A percentile compares a stretch with the other conserved stretches of the same genome.
Conservation (phyloP, 2,888 invertebrate genomes). For the Chrysolina oricalcia region DNA sequence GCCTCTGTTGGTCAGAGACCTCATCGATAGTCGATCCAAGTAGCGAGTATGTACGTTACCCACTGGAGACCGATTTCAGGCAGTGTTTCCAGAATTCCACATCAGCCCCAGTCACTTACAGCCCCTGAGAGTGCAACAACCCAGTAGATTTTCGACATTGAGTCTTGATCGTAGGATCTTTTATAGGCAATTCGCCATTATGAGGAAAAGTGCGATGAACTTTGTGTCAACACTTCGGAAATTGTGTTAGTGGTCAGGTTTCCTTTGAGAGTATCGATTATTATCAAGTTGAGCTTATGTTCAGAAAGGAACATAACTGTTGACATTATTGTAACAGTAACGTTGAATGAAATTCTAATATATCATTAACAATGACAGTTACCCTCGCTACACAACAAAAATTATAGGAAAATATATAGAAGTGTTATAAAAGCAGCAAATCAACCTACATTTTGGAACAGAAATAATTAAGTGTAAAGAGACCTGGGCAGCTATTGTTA, state of each 20-base stretch:
- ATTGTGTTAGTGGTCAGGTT: not conserved
- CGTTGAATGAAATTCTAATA: too few species aligned
- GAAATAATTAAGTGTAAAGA: too few species aligned
- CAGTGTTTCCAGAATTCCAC: conserved; percentile 59
- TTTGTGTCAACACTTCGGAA: not conserved
- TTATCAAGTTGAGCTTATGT: too few species aligned
- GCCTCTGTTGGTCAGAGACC: conserved; percentile 5
- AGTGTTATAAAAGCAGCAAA: too few species aligned
- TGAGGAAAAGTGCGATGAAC: conserved; percentile 9
- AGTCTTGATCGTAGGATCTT: conserved; percentile 30
- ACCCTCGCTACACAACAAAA: too few species aligned
- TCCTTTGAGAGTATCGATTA: not conserved
- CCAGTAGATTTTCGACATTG: conserved; percentile 43
- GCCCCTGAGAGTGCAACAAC: conserved; percentile 57
- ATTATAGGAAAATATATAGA: too few species aligned
- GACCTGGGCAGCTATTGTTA: too few species aligned
- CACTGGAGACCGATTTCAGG: conserved; percentile 61
- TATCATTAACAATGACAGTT: too few species aligned
- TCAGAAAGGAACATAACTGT: too few species aligned
- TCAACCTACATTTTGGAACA: too few species aligned
- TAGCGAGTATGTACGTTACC: conserved; percentile 41
- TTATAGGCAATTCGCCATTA: conserved; percentile 36
- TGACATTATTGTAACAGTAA: too few species aligned
- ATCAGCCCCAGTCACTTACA: conserved; percentile 56
- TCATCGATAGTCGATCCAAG: conserved; percentile 51